Evolutionary conservation across 2,888 invertebrate species (phyloP).

Genomic region (Latheticus oryzae): DNA sequence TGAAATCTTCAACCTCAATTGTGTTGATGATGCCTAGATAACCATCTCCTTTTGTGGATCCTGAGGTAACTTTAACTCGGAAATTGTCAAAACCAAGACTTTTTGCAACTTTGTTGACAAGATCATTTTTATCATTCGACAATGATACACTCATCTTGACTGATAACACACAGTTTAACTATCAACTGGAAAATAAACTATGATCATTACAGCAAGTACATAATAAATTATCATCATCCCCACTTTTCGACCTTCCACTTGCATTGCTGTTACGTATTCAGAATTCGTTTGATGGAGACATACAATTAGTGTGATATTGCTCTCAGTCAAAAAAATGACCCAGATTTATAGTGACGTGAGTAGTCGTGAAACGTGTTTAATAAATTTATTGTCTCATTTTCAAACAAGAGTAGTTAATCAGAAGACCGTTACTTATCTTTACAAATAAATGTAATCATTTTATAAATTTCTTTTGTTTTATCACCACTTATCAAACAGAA

Average conservation of each 20-base stretch:
- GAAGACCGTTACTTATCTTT: too few relatives aligned
- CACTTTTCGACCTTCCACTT: conserved; percentile 15
- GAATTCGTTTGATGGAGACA: too few relatives aligned
- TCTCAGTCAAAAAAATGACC: too few relatives aligned
- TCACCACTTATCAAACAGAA: too few relatives aligned
- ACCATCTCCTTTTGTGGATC: conserved; percentile 44
- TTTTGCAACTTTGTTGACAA: conserved; percentile 12
- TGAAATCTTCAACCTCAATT: conserved; percentile 32
- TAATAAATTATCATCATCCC: conserved; percentile 8
- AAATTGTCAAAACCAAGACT: conserved; percentile 33
- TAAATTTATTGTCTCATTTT: background rate
- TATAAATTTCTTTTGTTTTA: too few relatives aligned
- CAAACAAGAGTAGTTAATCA: too few relatives aligned
- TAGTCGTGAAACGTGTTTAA: too few relatives aligned
- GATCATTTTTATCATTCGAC: conserved; percentile 14
- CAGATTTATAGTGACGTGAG: too few relatives aligned
- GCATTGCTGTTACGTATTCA: too few relatives aligned
- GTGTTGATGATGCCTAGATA: conserved; percentile 45
- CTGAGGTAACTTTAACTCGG: conserved; percentile 22
- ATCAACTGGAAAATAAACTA: conserved; percentile 1
- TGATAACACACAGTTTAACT: background rate
- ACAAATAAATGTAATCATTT: too few relatives aligned
- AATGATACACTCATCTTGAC: conserved; percentile 24
- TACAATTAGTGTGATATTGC: too few relatives aligned
- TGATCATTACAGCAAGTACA: background rate